These are phyloP conservation scores for Alosa alosa DNA, from an alignment of 2,113 vertebrate genomes.

Conservation along the genomic window DNA sequence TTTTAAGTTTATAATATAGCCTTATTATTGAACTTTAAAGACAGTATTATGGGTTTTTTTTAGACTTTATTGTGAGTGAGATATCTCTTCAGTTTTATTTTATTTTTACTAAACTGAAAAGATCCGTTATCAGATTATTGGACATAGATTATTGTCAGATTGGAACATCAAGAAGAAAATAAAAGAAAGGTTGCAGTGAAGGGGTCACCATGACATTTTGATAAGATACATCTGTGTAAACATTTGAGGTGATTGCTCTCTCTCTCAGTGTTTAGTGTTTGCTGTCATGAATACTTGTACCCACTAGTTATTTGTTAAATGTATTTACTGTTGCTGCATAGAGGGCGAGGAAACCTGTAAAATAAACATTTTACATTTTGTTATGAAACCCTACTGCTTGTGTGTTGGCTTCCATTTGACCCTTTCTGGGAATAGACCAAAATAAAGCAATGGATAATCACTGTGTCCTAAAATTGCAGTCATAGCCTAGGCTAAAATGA, in stretches of 20 bases:
- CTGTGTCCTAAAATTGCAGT: too few species aligned
- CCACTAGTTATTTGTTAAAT: constrained; percentile 44
- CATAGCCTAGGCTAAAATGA: too few species aligned
- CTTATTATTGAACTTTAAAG: neutral
- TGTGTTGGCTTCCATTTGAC: neutral
- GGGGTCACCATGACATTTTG: neutral
- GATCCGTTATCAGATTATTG: neutral
- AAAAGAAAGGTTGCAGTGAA: neutral
- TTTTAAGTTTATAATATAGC: neutral
- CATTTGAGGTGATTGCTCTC: neutral
- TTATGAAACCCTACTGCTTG: constrained; percentile 37
- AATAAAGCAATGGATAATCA: neutral
- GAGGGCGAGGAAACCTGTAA: constrained; percentile 53
- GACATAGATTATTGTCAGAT: neutral
- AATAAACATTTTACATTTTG: constrained; percentile 61
- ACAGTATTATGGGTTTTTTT: neutral
- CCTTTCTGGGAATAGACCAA: neutral
- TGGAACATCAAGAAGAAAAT: neutral
- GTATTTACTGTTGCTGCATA: constrained; percentile 52
- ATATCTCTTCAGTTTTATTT: neutral
- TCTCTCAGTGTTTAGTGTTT: neutral
- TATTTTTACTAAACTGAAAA: neutral
- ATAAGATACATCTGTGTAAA: neutral
- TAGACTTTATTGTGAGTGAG: neutral
- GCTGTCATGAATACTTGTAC: neutral